These are phyloP conservation scores for Listrodromus nycthemerus DNA, from an alignment of 2,888 invertebrate species.

Conservation along the genomic window DNA sequence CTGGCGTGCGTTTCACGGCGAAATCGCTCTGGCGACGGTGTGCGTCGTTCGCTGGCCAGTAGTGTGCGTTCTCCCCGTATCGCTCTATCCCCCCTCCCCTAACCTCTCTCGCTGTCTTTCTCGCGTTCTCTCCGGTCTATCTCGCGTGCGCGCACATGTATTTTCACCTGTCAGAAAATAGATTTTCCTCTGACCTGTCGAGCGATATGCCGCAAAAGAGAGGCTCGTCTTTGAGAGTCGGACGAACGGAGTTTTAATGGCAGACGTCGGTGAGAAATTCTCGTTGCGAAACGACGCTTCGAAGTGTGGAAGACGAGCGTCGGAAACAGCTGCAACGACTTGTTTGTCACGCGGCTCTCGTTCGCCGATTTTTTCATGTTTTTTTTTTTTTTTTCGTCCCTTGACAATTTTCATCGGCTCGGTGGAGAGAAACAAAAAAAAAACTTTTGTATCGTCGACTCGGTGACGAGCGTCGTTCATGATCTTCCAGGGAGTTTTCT, in stretches of 20 bases:
- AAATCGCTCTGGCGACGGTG: constrained; percentile 54
- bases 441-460: background rate
- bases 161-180: constrained; percentile 65
- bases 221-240: background rate
- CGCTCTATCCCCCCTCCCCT: constrained; percentile 1
- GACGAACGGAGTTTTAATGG: constrained; percentile 4
- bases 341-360: background rate
- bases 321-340: constrained; percentile 37
- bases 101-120: constrained; percentile 41
- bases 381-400: background rate
- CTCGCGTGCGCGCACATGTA: constrained; percentile 60
- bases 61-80: background rate
- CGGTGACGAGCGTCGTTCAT: constrained; percentile 25
- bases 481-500: constrained; percentile 19
- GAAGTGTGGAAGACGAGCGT: constrained; percentile 10
- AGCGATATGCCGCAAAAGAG: background rate
- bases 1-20: constrained; percentile 38
- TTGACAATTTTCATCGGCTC: background rate
- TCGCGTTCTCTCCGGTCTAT: constrained; percentile 43
- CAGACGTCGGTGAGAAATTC: constrained; percentile 2
- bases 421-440: background rate
- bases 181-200: constrained; percentile 51
- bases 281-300: constrained; percentile 44
- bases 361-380: background rate
- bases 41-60: constrained; percentile 14